Evolutionary conservation across 2,113 vertebrate genomes (phyloP).

Genomic region (Girardinichthys multiradiatus): DNA sequence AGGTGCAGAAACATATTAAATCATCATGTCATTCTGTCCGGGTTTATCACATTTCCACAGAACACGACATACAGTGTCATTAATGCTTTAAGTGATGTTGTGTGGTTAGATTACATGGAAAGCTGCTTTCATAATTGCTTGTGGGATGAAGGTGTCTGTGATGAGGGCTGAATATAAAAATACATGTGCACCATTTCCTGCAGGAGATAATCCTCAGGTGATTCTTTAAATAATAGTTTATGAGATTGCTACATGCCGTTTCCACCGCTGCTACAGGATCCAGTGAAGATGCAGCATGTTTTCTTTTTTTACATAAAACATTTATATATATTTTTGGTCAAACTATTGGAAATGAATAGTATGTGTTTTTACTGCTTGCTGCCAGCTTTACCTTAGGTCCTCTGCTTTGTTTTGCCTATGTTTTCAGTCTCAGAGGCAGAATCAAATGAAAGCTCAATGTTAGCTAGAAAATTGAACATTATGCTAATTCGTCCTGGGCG

Average conservation of each 20-base stretch:
- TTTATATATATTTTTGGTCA: neutral
- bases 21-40: conserved; percentile 59
- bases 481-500: conserved; percentile 55
- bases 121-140: conserved; percentile 50
- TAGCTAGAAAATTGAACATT: conserved; percentile 58
- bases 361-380: conserved; percentile 12
- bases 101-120: conserved; percentile 50
- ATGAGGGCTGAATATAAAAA: conserved; percentile 39
- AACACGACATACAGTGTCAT: conserved; percentile 50
- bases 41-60: conserved; percentile 54
- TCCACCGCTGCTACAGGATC: conserved; percentile 11
- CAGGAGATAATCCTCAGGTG: conserved; percentile 21
- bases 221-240: conserved; percentile 27
- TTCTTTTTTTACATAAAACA: conserved; percentile 8
- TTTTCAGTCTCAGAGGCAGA: conserved; percentile 27
- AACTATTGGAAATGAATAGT: conserved; percentile 15
- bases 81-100: conserved; percentile 46
- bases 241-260: conserved; percentile 23
- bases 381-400: neutral
- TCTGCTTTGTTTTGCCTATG: conserved; percentile 18
- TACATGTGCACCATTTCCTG: conserved; percentile 1
- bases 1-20: conserved; percentile 49
- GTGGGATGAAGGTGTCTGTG: conserved; percentile 51
- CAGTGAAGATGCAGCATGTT: conserved; percentile 8
- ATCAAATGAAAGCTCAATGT: conserved; percentile 43